Conservation (phyloP, 2,797 vertebrate genomes). For the Schizopygopsis malacanthus region DNA sequence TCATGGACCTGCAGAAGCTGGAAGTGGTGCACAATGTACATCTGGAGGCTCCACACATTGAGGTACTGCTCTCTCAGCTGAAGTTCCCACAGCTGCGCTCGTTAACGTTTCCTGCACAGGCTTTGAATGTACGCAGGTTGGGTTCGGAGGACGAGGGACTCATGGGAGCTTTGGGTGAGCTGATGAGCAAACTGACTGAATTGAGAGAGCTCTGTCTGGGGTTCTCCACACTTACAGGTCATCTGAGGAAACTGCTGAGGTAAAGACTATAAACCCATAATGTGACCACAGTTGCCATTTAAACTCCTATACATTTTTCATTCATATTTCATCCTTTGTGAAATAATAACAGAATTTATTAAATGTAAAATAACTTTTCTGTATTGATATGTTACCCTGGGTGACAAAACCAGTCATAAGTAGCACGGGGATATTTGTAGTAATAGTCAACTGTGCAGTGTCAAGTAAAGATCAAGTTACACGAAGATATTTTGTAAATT, state of each 20-base stretch:
- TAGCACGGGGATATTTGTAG: no score
- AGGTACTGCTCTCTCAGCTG: slow-evolving; percentile 84
- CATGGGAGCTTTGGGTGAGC: slow-evolving; percentile 80
- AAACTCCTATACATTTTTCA: not conserved
- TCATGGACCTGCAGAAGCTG: slow-evolving; percentile 77
- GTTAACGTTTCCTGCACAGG: slow-evolving; percentile 87
- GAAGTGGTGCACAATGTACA: slow-evolving; percentile 94
- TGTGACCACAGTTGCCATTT: not conserved
- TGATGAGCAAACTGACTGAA: slow-evolving; percentile 79
- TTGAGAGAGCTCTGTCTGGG: slow-evolving; percentile 87
- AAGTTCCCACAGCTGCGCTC: slow-evolving; percentile 83
- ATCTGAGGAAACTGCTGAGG: slow-evolving; percentile 86
- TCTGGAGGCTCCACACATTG: slow-evolving; percentile 87
- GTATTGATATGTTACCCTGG: no score
- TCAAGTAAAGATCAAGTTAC: no score
- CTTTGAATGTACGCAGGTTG: slow-evolving; percentile 82
- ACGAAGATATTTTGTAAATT: no score
- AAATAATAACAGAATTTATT: no score
- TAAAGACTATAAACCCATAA: slow-evolving; percentile 65
- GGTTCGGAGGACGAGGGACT: slow-evolving; percentile 72
- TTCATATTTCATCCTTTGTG: no score
- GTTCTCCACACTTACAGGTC: slow-evolving; percentile 91
- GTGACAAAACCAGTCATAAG: no score
- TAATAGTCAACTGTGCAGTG: no score
- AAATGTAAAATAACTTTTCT: no score